Evolutionary conservation across 2,888 invertebrate species (phyloP), one percentile per base, ranked within the genome.

Genomic region (Tineola bisselliella): DNA sequence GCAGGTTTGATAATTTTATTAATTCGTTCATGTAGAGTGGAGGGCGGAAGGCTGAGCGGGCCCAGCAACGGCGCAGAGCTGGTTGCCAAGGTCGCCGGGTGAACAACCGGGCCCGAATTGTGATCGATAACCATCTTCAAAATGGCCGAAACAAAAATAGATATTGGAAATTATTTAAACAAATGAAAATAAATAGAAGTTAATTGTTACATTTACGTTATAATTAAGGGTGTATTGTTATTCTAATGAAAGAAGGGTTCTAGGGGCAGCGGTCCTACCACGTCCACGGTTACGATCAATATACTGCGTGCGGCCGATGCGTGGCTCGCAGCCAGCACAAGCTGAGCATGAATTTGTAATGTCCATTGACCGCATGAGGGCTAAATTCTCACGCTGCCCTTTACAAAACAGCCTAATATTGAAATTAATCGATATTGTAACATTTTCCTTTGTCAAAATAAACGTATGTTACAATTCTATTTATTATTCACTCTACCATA

Each of bases 111-210:
- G 58, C 58, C n/a, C 15, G n/a, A 12, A 73, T 72, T 69, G 70
- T 74, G 76, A 77, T 75, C 77, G 74, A 76, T 76, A 70, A 66
- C 65, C 63, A 63, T 48, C 48, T 8, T 48, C 15, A 38, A 38
- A n/a, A 38, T 38, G 38, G 25, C 25, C 4, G 25, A 25, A 25
- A 4, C 25, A 25, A 25, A 25, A 25, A 25, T 25, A 25, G 25
- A 6, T 25, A 25, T 25, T 25, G 2, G n/a, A 25, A 25, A 4
- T 25, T 6, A 25, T 25, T 25, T 6, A 25, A 2, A 25, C 25
- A 4, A 4, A 25, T 25, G 25, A 25, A 25, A 25, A 25, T 6
- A 25, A 25, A 6, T 25, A 25, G 2, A 25, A 25, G 6, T 4
- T 25, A 25, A 4, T 25, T 6, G 4, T 25, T 6, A 25, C 25